A percentile compares a stretch with the other conserved stretches of the same genome.
These are phyloP conservation scores for Lapara coniferarum DNA, from an alignment of 2,888 invertebrate genomes.

Conservation along the genomic window DNA sequence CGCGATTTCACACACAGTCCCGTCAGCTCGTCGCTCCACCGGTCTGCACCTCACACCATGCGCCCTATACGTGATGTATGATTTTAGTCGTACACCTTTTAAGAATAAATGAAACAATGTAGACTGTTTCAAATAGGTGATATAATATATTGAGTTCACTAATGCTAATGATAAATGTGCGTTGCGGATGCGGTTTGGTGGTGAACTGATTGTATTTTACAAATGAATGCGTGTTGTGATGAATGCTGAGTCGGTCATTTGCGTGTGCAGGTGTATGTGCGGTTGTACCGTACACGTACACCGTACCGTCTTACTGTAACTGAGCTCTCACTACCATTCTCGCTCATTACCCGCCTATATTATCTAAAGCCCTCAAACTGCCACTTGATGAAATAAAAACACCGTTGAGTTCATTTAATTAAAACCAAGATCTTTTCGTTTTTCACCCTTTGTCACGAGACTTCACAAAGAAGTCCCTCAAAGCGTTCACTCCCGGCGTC, in stretches of 20 bases:
- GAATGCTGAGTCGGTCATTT: too few species aligned
- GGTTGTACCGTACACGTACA: too few species aligned
- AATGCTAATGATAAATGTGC: too few species aligned
- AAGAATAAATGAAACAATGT: too few species aligned
- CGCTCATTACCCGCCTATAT: not conserved
- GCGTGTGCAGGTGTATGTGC: too few species aligned
- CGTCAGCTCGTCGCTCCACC: slow-evolving; percentile 21
- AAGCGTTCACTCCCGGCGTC: slow-evolving; percentile 24
- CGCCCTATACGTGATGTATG: slow-evolving; percentile 4
- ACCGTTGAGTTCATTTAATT: slow-evolving; percentile 25
- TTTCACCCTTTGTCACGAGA: slow-evolving; percentile 25
- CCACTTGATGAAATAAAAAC: slow-evolving; percentile 9
- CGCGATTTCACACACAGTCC: too few species aligned
- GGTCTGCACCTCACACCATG: slow-evolving; percentile 10
- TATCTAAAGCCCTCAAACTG: not conserved
- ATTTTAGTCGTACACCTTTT: too few species aligned
- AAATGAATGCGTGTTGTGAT: too few species aligned
- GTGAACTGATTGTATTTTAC: too few species aligned
- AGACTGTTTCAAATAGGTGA: too few species aligned
- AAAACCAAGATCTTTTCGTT: slow-evolving; percentile 23
- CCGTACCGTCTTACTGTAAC: slow-evolving; percentile 9
- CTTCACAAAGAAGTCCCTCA: slow-evolving; percentile 23
- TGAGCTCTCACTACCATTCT: not conserved
- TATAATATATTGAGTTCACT: too few species aligned
- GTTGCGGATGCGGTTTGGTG: too few species aligned